Base-by-base conservation (phyloP, 2,113 vertebrate genomes). In the Heterotis niloticus region DNA sequence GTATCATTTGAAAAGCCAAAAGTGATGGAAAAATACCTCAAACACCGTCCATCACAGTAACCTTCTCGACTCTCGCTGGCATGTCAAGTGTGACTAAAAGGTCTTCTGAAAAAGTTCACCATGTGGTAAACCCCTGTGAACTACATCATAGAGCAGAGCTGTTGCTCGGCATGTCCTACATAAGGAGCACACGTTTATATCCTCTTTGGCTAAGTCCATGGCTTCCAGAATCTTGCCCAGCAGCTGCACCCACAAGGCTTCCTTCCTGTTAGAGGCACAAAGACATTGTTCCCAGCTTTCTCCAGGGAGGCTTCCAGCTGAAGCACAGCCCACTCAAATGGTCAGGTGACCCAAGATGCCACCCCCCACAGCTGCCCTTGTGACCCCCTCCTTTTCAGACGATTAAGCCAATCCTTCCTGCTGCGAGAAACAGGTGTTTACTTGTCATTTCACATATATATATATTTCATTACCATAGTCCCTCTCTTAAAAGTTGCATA, bases 201-300 rank as follows among this genome's bases (percentile, higher is more conserved):
- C 68, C 78, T 64, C 56, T 79, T 64, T 70, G 68, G 59, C 20
- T 71, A 78, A 52, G 56, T 69, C 67, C 26, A 67, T 44, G 44
- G 67, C 66, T 65, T 64, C 20, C 34, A 44, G n/a, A 52, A 16
- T 29, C 56, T 62, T 64, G 18, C 20, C 34, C 29, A 44, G 26
- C 76, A 66, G 64, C 51, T 24, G 28, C 72, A 28, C 65, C 52
- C 59, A n/a, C 29, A 62, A 10, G 1, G 17, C 20, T 70, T 84
- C 54, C 76, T 81, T 82, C 73, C 78, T 67, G 64, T 54, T 72
- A 78, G 80, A 60, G 82, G 71, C 52, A 60, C 34, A 23, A 28
- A 4, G 28, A 24, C 73, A 75, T 34, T 75, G 56, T 75, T 29
- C 10, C 14, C 17, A 16, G 14, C 64, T 23, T 44, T 23, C 14